Conservation (phyloP, 2,113 vertebrate species). For the Cinclus mexicanus region DNA sequence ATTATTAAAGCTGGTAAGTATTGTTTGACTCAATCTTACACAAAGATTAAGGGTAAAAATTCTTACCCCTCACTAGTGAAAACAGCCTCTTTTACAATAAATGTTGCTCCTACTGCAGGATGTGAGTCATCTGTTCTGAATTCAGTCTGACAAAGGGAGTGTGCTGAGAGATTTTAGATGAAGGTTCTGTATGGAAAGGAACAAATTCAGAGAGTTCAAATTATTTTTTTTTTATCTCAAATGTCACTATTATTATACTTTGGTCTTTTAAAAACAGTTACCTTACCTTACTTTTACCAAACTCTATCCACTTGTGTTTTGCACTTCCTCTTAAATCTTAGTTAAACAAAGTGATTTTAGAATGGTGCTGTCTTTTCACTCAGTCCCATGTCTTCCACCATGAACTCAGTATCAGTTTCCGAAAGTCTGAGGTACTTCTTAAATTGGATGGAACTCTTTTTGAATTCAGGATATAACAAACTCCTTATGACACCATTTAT, state of each 20-base stretch:
- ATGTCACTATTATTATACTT: not conserved
- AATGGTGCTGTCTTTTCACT: not conserved
- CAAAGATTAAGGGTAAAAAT: not conserved
- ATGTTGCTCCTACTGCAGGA: not conserved
- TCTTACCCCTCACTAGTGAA: not conserved
- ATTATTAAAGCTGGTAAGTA: not conserved
- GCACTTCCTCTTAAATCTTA: not conserved
- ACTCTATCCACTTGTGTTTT: not conserved
- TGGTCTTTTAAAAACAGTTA: not conserved
- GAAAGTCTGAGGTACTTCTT: not conserved
- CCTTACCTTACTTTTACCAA: not conserved
- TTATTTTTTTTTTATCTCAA: not conserved
- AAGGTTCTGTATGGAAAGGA: not conserved
- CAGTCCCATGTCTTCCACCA: not conserved
- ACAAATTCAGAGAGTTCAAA: not conserved
- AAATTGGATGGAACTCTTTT: not conserved
- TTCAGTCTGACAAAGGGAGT: not conserved
- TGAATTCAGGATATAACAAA: not conserved
- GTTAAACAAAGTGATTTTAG: not conserved
- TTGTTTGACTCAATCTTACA: not conserved
- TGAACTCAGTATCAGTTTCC: not conserved
- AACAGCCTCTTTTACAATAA: not conserved
- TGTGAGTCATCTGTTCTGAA: not conserved
- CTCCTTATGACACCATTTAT: not conserved
- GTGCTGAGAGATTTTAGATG: not conserved